Base-by-base conservation (phyloP, 2,797 vertebrate species). In the Lepus townsendii region DNA sequence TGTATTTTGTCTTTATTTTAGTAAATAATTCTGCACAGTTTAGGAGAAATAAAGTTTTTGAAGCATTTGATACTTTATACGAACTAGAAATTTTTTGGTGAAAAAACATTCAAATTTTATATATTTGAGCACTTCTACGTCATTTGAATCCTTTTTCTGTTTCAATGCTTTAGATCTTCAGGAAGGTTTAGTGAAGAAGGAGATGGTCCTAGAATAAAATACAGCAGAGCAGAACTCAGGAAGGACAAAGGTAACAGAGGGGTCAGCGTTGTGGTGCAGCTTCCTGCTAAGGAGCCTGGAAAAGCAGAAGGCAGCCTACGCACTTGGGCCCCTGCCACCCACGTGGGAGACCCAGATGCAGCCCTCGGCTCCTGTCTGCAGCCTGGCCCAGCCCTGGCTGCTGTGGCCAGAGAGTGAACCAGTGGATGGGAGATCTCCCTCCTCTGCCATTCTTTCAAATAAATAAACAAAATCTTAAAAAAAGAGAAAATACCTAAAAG, bases 1-100 rank as follows among this genome's bases (percentile, higher is more conserved):
- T 80, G 20, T 42, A 82, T 82, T 90, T 77, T 63, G 26, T 14
- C 26, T 95, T 91, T 75, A 80, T 52, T 77, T 73, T 65, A 88
- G 42, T 57, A 95, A 78, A 65, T 30, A 88, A 84, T 35, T 88
- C 60, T 88, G 27, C 19, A 66, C 9, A 50, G 24, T 77, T 71
- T 35, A 90, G 60, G 52, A 71, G 32, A 77, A 77, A 85, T 52
- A 69, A 68, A 63, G 54, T 42, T 62, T 85, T 50, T 8, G 9
- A 75, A 86, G 80, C 2, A 52, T 24, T 68, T 38, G 54, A 60
- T 72, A 72, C 2, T 72, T 82, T 35, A 52, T 69, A 42, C 38
- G 47, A 35, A 47, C 77, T 83, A 69, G 78, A 77, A 66, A 72
- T 77, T 75, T 72, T 83, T 75, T 72, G 24, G 22, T 63, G 26